These are phyloP conservation scores for Regulus satrapa DNA, from an alignment of 2,113 vertebrate genomes.

Conservation along the genomic window DNA sequence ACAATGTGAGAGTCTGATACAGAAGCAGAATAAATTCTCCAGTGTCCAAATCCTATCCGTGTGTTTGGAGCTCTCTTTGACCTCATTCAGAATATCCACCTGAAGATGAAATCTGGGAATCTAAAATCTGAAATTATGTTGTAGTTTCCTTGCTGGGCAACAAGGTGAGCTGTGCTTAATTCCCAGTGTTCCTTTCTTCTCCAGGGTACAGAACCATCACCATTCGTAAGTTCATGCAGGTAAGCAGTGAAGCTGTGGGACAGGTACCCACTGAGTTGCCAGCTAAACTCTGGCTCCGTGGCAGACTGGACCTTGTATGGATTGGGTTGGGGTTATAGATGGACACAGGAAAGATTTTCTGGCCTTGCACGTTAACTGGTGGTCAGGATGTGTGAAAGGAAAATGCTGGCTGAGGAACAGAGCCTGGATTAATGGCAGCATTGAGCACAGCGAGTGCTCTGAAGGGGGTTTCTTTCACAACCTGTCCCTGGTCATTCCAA, in stretches of 20 bases:
- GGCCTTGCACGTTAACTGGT: background rate
- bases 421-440: rapidly evolving
- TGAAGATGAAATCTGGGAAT: background rate
- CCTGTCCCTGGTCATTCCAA: background rate
- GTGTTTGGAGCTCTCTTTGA: background rate
- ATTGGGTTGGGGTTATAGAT: background rate
- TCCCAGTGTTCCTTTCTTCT: background rate
- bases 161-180: background rate
- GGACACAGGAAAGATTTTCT: background rate
- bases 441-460: background rate
- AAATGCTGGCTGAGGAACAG: background rate
- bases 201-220: slow-evolving; percentile 86
- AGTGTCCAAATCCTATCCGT: background rate
- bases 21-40: background rate
- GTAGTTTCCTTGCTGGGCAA: background rate
- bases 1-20: rapidly evolving
- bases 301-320: background rate
- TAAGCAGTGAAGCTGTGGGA: slow-evolving; percentile 35
- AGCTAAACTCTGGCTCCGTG: background rate
- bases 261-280: background rate
- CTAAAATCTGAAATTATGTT: background rate
- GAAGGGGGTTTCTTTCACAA: background rate
- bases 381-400: background rate
- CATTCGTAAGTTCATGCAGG: slow-evolving; percentile 96
- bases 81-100: background rate